Conservation (phyloP, 2,113 vertebrate genomes). For the Aythya baeri region DNA sequence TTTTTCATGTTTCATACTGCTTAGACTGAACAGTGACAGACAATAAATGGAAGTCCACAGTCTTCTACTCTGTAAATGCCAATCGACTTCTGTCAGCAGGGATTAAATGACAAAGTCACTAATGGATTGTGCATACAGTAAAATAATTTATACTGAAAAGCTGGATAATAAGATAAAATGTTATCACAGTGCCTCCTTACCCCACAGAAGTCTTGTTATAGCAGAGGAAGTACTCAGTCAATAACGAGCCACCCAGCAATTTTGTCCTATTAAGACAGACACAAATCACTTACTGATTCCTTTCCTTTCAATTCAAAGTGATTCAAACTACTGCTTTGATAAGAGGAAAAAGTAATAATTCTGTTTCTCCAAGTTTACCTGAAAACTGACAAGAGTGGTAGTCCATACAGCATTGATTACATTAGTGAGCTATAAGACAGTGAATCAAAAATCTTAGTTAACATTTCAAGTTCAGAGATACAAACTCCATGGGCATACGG, state of each 20-base stretch:
- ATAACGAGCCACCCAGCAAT: neutral
- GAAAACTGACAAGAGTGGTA: neutral
- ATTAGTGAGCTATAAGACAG: neutral
- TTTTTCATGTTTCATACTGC: neutral
- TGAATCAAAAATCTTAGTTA: neutral
- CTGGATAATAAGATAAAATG: neutral
- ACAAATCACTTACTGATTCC: neutral
- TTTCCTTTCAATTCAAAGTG: neutral
- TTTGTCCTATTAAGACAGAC: neutral
- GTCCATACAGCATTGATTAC: neutral
- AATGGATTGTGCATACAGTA: neutral
- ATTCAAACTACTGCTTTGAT: neutral
- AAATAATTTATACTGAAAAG: slow-evolving; percentile 7
- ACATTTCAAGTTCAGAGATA: neutral
- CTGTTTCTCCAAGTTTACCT: neutral
- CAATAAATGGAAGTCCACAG: neutral
- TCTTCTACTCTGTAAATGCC: neutral
- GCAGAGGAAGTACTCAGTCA: slow-evolving; percentile 24
- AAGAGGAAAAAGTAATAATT: neutral
- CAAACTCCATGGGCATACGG: neutral
- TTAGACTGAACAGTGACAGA: neutral
- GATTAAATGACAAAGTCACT: neutral
- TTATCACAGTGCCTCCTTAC: neutral
- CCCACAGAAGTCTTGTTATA: slow-evolving; percentile 38
- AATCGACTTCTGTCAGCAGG: neutral